A percentile compares a stretch with the other conserved stretches of the same genome.
These are phyloP conservation scores for Peromyscus maniculatus DNA, from an alignment of 2,113 vertebrate genomes.

Conservation along the genomic window DNA sequence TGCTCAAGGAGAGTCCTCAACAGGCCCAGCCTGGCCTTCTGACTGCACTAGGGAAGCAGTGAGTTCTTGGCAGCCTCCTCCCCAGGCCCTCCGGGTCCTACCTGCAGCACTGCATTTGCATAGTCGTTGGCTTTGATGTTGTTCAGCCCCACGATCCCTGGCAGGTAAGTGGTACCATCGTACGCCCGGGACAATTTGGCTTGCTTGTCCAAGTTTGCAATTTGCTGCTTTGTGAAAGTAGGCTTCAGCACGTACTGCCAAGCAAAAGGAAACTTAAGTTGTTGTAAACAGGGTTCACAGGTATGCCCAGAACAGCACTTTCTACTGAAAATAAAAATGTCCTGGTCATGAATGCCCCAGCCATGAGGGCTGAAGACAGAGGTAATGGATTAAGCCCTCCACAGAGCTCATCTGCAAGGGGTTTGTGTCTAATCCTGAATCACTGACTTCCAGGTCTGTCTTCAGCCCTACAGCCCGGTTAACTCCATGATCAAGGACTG, in stretches of 20 bases:
- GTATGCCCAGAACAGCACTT: background rate
- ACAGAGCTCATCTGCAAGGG: background rate
- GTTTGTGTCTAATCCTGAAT: background rate
- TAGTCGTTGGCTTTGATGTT: constrained; percentile 99
- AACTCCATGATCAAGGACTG: background rate
- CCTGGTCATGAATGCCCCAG: background rate
- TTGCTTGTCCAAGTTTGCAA: constrained; percentile 95
- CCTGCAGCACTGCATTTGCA: constrained; percentile 97
- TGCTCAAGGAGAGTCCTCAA: background rate
- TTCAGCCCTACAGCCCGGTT: background rate
- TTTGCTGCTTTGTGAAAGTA: constrained; percentile 96
- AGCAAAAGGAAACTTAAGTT: constrained; percentile 66
- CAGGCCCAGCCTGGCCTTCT: background rate
- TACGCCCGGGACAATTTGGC: constrained; percentile 97
- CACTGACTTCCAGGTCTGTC: background rate
- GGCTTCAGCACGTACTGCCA: constrained; percentile 97
- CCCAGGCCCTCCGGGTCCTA: constrained; percentile 72
- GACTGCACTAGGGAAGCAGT: background rate
- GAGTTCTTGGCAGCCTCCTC: too few species aligned
- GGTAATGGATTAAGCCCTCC: background rate
- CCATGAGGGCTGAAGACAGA: background rate
- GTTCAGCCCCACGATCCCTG: constrained; percentile 98
- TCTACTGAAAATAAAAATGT: background rate
- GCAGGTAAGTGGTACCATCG: constrained; percentile 98
- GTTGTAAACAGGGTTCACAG: background rate